Evolutionary conservation across 2,113 vertebrate genomes (phyloP).

Genomic region (Heterocephalus glaber): DNA sequence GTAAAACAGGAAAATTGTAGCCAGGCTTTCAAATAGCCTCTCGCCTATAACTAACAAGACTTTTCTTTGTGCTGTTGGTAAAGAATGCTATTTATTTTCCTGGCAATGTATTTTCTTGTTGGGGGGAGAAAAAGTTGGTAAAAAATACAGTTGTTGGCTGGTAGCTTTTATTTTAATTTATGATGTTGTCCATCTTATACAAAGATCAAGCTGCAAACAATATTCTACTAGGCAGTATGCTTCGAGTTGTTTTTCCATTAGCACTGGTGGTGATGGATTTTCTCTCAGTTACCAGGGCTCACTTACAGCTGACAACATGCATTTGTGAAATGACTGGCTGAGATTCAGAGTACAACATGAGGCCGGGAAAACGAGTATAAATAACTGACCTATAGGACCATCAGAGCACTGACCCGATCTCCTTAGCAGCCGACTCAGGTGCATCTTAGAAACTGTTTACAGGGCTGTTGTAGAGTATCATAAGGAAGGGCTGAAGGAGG

Average conservation of each 20-base stretch:
- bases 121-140: background rate
- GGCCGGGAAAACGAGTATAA: background rate
- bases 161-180: slow-evolving; percentile 60
- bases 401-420: background rate
- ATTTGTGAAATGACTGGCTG: slow-evolving; percentile 41
- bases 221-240: background rate
- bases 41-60: slow-evolving; percentile 60
- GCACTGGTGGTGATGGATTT: background rate
- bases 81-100: slow-evolving; percentile 54
- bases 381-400: background rate
- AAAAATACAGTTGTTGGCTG: slow-evolving; percentile 55
- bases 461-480: background rate
- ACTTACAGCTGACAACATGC: slow-evolving; percentile 4
- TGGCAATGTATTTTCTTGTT: slow-evolving; percentile 10
- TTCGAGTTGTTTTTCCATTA: background rate
- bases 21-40: slow-evolving; percentile 79
- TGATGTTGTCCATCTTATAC: slow-evolving; percentile 59
- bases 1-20: slow-evolving; percentile 79
- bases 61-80: slow-evolving; percentile 37
- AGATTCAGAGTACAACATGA: background rate
- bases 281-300: background rate
- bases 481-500: background rate
- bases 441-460: background rate
- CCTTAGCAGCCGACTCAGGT: background rate
- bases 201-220: slow-evolving; percentile 63